Base-by-base conservation (phyloP, 2,797 vertebrate genomes). In the Lemur catta region DNA sequence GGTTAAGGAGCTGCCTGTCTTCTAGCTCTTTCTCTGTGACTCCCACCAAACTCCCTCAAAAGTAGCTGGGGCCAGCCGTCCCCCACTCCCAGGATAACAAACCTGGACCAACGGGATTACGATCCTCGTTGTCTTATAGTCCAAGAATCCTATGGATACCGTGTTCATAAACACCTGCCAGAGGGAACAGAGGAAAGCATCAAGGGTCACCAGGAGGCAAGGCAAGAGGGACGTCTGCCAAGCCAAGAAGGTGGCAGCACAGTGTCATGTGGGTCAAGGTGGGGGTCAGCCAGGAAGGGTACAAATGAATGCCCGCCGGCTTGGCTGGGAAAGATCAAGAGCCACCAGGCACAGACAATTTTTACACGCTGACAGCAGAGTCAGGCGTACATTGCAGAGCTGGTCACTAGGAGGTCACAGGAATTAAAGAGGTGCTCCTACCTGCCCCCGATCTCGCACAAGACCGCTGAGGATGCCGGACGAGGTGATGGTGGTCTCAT, bases 151-250 rank as follows among this genome's bases (percentile, higher is more conserved):
- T 50, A 99, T 98, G 48, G 99, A 99, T 93, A 97, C 97, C 84
- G 98, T 99, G 98, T 99, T 99, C 80, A 99, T 98, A 98, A 99
- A 99, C 50, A 99, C 99, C 99, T 99, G 98, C 35, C 95, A 96
- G 69, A 86, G 22, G 86, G 14, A 75, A 96, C 41, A 90, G 79
- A 84, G n/a, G 30, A 14, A 78, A 71, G 38, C 41, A 50, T 7
- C 35, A 8, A 5, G 5, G 14, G 55, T 74, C 22, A 30, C n/a
- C 35, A 24, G 26, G 43, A 86, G 26, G 63, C 35, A 24, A 11
- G 33, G 10, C 0, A 12, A 26, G 10, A n/a, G 14, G 43, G 18
- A 4, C 20, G 22, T 67, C 55, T 22, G 7, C 14, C 2, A 33
- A 17, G 61, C 11, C 30, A 35, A 9, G 75, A 6, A 48, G 87